Conservation (phyloP, 2,797 vertebrate species). For the Jordanella pulchra region DNA sequence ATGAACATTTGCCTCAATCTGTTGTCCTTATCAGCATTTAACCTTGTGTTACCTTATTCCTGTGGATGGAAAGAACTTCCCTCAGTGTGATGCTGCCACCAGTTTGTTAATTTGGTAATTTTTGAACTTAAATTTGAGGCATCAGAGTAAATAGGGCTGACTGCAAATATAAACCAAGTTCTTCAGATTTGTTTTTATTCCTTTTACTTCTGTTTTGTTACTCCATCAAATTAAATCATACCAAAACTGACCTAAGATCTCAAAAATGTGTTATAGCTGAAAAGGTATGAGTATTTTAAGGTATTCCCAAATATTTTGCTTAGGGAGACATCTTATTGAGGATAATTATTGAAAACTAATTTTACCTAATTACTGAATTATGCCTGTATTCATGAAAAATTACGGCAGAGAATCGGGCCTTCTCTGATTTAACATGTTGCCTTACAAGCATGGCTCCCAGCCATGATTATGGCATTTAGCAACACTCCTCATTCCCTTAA, state of each 20-base stretch:
- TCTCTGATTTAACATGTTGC: background rate
- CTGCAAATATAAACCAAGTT: background rate
- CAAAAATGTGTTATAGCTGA: background rate
- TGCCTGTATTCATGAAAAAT: too few species aligned
- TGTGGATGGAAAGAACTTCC: background rate
- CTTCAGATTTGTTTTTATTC: background rate
- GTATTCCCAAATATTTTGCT: background rate
- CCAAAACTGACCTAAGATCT: background rate
- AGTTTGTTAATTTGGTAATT: background rate
- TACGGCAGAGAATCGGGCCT: too few species aligned
- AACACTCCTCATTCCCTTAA: background rate
- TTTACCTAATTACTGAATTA: background rate
- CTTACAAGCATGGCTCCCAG: background rate
- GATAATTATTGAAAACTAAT: background rate
- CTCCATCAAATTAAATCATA: background rate
- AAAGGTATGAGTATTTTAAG: background rate
- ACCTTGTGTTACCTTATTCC: background rate
- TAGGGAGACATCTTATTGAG: background rate
- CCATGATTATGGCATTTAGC: background rate
- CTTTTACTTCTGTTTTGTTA: background rate
- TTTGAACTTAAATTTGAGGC: background rate
- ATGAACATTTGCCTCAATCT: too few species aligned
- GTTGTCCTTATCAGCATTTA: too few species aligned
- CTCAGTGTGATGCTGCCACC: background rate
- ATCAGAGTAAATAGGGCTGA: background rate